These are phyloP conservation scores for Pilophorus perplexus DNA, from an alignment of 2,888 invertebrate species.

Conservation along the genomic window DNA sequence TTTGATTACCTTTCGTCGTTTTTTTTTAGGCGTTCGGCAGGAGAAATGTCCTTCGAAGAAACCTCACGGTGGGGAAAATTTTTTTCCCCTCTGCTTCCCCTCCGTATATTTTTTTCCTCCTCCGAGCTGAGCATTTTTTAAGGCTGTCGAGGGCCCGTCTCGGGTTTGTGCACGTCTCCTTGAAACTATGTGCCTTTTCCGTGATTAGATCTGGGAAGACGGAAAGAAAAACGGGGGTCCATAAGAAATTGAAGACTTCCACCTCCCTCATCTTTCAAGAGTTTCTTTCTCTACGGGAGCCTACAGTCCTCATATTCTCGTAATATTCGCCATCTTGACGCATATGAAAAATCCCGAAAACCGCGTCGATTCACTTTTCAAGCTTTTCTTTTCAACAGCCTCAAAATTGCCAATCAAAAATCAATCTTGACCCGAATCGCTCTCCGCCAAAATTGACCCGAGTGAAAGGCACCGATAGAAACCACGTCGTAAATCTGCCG, in stretches of 20 bases:
- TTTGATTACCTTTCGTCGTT: conserved; percentile 30
- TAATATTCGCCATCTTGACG: too few species aligned
- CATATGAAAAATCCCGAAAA: too few species aligned
- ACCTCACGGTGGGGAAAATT: neutral
- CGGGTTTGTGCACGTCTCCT: conserved; percentile 20
- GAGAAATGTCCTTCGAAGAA: conserved; percentile 23
- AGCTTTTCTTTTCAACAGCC: too few species aligned
- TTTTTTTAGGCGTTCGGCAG: neutral
- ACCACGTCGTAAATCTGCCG: too few species aligned
- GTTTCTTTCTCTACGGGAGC: too few species aligned
- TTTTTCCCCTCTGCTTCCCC: neutral
- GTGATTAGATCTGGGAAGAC: conserved; percentile 31
- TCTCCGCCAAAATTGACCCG: too few species aligned
- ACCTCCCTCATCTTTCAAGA: too few species aligned
- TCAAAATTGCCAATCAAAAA: too few species aligned
- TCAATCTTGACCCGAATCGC: too few species aligned
- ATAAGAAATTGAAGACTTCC: conserved; percentile 1
- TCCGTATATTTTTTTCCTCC: neutral
- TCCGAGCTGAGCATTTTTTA: neutral
- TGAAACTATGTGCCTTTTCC: conserved; percentile 32
- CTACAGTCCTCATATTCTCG: too few species aligned
- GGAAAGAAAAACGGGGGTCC: conserved; percentile 12
- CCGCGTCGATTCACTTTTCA: too few species aligned
- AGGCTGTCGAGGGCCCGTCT: neutral
- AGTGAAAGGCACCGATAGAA: too few species aligned